Base-by-base conservation (phyloP, 2,888 invertebrate genomes). In the Fragum fragum region DNA sequence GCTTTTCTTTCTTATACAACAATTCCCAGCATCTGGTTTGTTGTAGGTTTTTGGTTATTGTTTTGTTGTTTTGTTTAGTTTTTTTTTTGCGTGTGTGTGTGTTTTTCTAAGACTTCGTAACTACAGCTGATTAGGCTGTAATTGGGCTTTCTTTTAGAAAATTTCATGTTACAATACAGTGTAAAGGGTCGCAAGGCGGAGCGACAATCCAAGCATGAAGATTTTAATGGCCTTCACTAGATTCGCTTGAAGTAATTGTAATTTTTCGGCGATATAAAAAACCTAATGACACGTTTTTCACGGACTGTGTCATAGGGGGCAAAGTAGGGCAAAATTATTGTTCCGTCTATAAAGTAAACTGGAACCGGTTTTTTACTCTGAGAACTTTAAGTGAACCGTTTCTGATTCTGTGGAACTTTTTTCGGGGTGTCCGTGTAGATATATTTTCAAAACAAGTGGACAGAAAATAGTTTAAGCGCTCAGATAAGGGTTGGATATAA, bases 211-310 rank as follows among this genome's bases (percentile, higher is more conserved):
- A 68, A 42, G 68, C 68, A 68, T 68, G 68, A 23, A 57, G 57
- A 42, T 68, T 68, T 68, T 68, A 68, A 68, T 68, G 42, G 68
- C 26, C 26, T 68, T 68, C 42, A 23, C 16, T 68, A 36, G 68
- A 68, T 42, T 68, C 68, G 68, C 68, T 68, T 36, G 42, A 68
- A 68, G 26, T 42, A 26, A 68, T 57, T 57, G 57, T 57, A 57
- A 57, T 57, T 57, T 47, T 57, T 57, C 57, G 57, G 57, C 28
- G 57, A 28, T 9, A 57, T 47, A 57, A 57, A 57, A 57, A 57
- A 26, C n/a, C 57, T 6, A 5, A 28, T 57, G 57, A 57, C 57
- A 57, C 57, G 28, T 57, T 28, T 57, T 57, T 47, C 9, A 23
- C 1, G 28, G 26, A 23, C 28, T 57, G 57, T 57, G 57, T 57